Evolutionary conservation across 2,888 invertebrate species (phyloP), one percentile per base, ranked within the genome.

Genomic region (Sesia bembeciformis): DNA sequence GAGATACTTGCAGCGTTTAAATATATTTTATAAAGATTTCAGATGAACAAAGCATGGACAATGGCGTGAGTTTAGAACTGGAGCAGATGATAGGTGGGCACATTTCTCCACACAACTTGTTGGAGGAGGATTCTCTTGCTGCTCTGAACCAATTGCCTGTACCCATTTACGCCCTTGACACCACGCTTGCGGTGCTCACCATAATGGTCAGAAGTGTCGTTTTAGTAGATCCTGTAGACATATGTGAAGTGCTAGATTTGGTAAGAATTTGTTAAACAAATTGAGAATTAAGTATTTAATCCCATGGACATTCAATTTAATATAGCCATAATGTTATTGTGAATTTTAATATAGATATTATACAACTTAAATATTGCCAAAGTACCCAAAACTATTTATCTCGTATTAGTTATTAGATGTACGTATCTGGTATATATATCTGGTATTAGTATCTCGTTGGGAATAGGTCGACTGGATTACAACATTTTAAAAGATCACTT

Each of bases 81-180:
- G 73, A 77, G 53, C 70, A 81, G 43, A 74, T 87, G 43, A 74
- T 87, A 55, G 67, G 71, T 0, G 76, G 72, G 3, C 70, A 63
- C 39, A 60, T 54, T 5, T 55, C 59, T 4, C 51, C 65, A 5
- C 46, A 23, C 23, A 46, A 5, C 46, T 8, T n/a, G 23, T 8
- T 46, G 3, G 66, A 67, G 4, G 81, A 83, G 40, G 82, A 84
- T 49, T 67, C 70, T 2, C 60, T 88, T 3, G 70, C 68, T 1
- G 73, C 75, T 0, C 58, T 90, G 52, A 70, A 73, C 51, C 90
- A 90, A 65, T 56, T 84, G 43, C 88, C 89, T 1, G 83, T 78
- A 0, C 90, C 90, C 0, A 53, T 84, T n/a, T 90, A 70, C 60
- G 81, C 83, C 0, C 65, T 90, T 40, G 84, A 90, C 7, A 72